Base-by-base conservation (phyloP, 1,140 invertebrate genomes). In the Drosophila pruinosa region DNA sequence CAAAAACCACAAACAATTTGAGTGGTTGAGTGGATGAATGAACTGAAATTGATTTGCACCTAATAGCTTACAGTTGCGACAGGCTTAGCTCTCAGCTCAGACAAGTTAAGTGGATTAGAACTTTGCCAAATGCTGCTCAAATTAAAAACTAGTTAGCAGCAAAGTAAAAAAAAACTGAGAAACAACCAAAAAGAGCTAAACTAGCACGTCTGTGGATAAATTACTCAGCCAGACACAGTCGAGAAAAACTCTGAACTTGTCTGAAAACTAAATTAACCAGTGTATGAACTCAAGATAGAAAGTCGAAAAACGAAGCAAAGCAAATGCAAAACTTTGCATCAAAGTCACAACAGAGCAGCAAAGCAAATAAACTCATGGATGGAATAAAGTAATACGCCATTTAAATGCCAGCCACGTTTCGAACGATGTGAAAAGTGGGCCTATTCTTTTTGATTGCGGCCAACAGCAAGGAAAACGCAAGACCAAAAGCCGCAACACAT, bases 381-480 rank as follows among this genome's bases (percentile, higher is more conserved):
- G 38, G 26, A 26, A 47, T 58, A 41, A 70, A 54, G 38, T 62
- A 68, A 68, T 52, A 34, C 53, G 38, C 41, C 56, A 85, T 83
- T 85, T 61, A 61, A 83, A 83, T 83, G 75, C 75, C 38, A 63
- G 59, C 62, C 80, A 83, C 80, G 80, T 83, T 59, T 58, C 34
- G 59, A 75, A 83, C 50, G 72, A 79, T 75, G 79, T 79, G 80
- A 75, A 78, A 83, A 83, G 52, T 61, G 58, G 48, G 75, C 72
- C 70, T 74, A 62, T 47, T 53, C 36, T 53, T 54, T 52, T 39
- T 57, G 54, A 68, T 45, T 54, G 52, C 19, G 7, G 8, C 48
- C 47, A 45, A 54, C 50, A 15, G 31, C 17, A 21, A 8, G 15
- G 36, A 24, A 41, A 24, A 36, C 17, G 15, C 31, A 22, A 17